Percentiles rank a stretch among this genome's conserved stretches.
phyloP scores from a whole-genome alignment of 37 sponge, comb jelly and placozoan genomes.

The Oscarella lobularis region DNA sequence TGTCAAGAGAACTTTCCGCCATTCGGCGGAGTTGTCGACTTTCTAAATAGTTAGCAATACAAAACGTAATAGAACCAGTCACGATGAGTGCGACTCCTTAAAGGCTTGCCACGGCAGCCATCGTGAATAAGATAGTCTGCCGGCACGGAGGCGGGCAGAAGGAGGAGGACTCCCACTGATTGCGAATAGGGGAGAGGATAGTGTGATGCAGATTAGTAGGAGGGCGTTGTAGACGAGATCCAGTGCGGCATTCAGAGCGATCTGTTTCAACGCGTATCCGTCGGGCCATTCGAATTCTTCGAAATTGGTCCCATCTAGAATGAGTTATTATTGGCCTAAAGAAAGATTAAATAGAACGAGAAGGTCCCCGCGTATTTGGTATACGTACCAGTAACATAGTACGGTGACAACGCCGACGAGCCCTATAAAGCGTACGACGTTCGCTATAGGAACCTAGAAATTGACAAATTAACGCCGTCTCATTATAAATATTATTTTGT shows the following conservation, averaged over 20 bases:
- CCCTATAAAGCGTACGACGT: conserved; percentile 46
- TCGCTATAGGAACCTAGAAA: conserved; percentile 14
- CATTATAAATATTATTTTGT: neutral
- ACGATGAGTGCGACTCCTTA: conserved; percentile 35
- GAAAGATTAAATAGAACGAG: neutral
- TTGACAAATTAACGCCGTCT: neutral
- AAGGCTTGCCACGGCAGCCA: conserved; percentile 16
- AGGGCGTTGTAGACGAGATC: conserved; percentile 31
- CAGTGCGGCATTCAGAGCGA: conserved; percentile 19
- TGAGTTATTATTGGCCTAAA: conserved; percentile 13
- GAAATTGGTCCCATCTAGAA: conserved; percentile 11
- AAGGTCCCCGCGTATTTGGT: too few relatives aligned
- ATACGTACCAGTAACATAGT: conserved; percentile 34
- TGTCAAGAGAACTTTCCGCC: too few relatives aligned
- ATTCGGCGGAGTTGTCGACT: too few relatives aligned
- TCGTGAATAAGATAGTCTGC: conserved; percentile 35
- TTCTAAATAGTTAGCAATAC: conserved; percentile 24
- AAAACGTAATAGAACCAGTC: conserved; percentile 34
- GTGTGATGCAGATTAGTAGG: conserved; percentile 28
- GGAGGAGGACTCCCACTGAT: conserved; percentile 37
- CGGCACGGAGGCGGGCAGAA: conserved; percentile 33
- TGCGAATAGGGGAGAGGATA: conserved; percentile 60
- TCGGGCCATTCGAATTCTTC: conserved; percentile 11
- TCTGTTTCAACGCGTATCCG: neutral
- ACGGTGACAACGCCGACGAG: conserved; percentile 55